Evolutionary conservation across 1,140 invertebrate genomes (phyloP).

Genomic region (Contarinia nasturtii): DNA sequence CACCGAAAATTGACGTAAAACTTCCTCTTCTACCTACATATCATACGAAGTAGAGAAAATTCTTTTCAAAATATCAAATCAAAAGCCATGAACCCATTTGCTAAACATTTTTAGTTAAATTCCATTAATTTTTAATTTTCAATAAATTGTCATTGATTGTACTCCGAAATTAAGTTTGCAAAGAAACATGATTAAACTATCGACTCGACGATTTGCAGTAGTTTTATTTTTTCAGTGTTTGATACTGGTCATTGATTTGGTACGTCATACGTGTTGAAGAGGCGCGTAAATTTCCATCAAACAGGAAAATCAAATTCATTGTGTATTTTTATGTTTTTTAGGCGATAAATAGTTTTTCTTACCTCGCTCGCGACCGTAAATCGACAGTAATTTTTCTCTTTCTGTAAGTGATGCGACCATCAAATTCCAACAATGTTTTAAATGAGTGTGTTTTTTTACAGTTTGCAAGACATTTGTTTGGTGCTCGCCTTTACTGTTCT

Average conservation of each 20-base stretch:
- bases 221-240: constrained; percentile 14
- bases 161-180: constrained; percentile 1
- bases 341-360: constrained; percentile 16
- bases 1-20: too few relatives aligned
- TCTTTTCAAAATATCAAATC: too few relatives aligned
- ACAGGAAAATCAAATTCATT: too few relatives aligned
- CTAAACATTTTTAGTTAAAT: too few relatives aligned
- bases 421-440: not conserved
- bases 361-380: constrained; percentile 10
- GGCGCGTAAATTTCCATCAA: too few relatives aligned
- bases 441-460: constrained; percentile 19
- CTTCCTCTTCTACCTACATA: too few relatives aligned
- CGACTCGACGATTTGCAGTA: constrained; percentile 16
- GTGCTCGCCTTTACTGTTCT: constrained; percentile 40
- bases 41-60: too few relatives aligned
- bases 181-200: constrained; percentile 15
- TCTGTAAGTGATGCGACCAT: constrained; percentile 13
- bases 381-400: constrained; percentile 17
- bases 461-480: constrained; percentile 46
- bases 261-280: constrained; percentile 1
- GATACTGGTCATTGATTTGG: constrained; percentile 13
- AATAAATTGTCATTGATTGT: not conserved
- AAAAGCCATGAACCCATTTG: too few relatives aligned
- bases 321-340: too few relatives aligned
- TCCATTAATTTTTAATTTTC: too few relatives aligned